Base-by-base conservation (phyloP, 2,113 vertebrate species). In the Cebus imitator region DNA sequence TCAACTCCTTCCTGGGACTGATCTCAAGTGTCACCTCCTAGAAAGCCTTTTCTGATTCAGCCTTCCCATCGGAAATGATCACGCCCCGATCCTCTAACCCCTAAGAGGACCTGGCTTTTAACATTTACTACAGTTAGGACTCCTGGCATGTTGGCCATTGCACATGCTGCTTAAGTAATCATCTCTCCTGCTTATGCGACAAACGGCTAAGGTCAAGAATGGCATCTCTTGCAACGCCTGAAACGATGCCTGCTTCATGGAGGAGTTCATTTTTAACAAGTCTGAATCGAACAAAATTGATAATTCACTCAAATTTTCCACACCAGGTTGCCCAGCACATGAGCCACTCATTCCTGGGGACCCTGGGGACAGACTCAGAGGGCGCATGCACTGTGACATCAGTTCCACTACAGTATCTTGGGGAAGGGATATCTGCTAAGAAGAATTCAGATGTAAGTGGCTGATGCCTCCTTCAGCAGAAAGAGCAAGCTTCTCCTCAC, bases 141-240 rank as follows among this genome's bases (percentile, higher is more conserved):
- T 4, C 43, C 55, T 21, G 66, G 43, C 37, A 20, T 0, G 3
- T 0, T 2, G 45, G 61, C 52, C 76, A 1, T 5, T 23, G 27
- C 25, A 1, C 0, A 3, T 4, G 2, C 27, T 0, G 2, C 23
- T 0, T 6, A 1, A 6, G 32, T 4, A 0, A 68, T 58, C 50
- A 2, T 52, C 61, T 80, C 43, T 18, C 45, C n/a, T 11, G 37
- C 27, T 35, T 37, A 17, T 21, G 37, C 6, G 0, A 14, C 0
- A 25, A 68, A 35, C 11, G 23, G 89, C 18, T 2, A 16, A 75
- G 88, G 37, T 68, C 61, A 32, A 79, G 75, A 88, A 35, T 0
- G 3, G 43, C 48, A 10, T 45, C 72, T 87, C 76, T 43, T 50
- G 32, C 14, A 5, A 27, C 14, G 14, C n/a, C 45, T 0, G 5